Base-by-base conservation (phyloP, 92 coral and sea anemone species). In the Zoanthus sociatus region DNA sequence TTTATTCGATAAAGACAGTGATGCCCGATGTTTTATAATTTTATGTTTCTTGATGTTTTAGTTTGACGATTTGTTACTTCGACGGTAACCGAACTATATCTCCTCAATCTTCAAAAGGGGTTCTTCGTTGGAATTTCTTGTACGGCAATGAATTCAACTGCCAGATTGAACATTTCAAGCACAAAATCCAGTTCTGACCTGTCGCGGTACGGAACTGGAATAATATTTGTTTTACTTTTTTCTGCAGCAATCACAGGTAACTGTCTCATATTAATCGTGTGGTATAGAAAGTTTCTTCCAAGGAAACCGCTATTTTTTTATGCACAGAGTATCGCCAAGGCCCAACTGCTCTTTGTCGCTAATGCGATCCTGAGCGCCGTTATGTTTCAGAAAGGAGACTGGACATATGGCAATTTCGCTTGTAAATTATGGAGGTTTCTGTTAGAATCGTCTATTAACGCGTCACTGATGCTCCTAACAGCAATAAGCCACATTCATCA, bases 211-310 rank as follows among this genome's bases (percentile, higher is more conserved):
- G 60, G 60, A 54, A 7, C 14, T 54, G 60, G 11, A 54, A 13
- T 15, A 1, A 54, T 54, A 2, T 54, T 10, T 54, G 10, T 54
- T 54, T n/a, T 64, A 18, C 73, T 68, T 26, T 13, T 68, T 7
- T 6, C 30, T 20, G 11, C 12, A 68, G 73, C 45, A 20, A 13
- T 20, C 30, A 5, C 73, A 20, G 73, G 73, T 20, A 68, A 68
- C 73, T 10, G 21, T 18, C 14, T 31, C 37, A 30, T 37, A 68
- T 20, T 68, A 20, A 0, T 20, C 73, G 73, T 37, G 12, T 68
- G 73, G 73, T 68, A 37, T 68, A 68, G 42, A 68, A 37, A 20
- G 7, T 18, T 68, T 68, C 73, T 68, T 9, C 73, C 73, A 44
- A 68, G 33, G 33, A 68, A 68, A 68, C 73, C 73, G 8, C 8